These are phyloP conservation scores for Cyrtodaria siliqua DNA, from an alignment of 2,888 invertebrate species.

Conservation along the genomic window DNA sequence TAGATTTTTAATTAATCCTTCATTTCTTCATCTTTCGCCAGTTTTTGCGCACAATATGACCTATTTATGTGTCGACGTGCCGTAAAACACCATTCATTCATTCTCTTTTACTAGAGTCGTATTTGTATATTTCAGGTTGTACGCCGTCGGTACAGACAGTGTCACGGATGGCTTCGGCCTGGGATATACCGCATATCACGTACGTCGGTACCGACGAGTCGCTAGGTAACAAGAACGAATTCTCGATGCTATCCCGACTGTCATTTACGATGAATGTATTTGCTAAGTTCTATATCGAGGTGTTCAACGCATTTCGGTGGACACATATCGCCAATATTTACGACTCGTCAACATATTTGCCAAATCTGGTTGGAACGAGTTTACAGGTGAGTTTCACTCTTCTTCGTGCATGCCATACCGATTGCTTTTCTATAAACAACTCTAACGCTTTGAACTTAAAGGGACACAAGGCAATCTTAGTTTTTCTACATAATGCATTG, in stretches of 20 bases:
- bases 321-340: slow-evolving; percentile 48
- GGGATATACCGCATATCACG: slow-evolving; percentile 71
- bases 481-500: too few relatives aligned
- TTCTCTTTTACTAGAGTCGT: too few relatives aligned
- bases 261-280: slow-evolving; percentile 62
- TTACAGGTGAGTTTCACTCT: slow-evolving; percentile 28
- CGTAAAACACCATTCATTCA: too few relatives aligned
- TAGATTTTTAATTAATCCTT: too few relatives aligned
- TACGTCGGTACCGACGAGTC: slow-evolving; percentile 64
- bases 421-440: too few relatives aligned
- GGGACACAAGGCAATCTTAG: too few relatives aligned
- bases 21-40: too few relatives aligned
- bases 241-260: slow-evolving; percentile 68
- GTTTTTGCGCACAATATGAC: too few relatives aligned
- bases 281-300: slow-evolving; percentile 54
- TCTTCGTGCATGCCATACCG: too few relatives aligned
- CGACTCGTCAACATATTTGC: slow-evolving; percentile 36
- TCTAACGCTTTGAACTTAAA: too few relatives aligned
- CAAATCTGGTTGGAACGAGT: slow-evolving; percentile 47
- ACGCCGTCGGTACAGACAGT: slow-evolving; percentile 63
- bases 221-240: slow-evolving; percentile 67
- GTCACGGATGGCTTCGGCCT: slow-evolving; percentile 65
- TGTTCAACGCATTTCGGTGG: slow-evolving; percentile 45
- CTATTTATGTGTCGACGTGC: too few relatives aligned
- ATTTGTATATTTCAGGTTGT: slow-evolving; percentile 54